A percentile compares a stretch with the other conserved stretches of the same genome.
phyloP scores from a whole-genome alignment of 2,888 invertebrate species.

The Leptinotarsa haldemani region DNA sequence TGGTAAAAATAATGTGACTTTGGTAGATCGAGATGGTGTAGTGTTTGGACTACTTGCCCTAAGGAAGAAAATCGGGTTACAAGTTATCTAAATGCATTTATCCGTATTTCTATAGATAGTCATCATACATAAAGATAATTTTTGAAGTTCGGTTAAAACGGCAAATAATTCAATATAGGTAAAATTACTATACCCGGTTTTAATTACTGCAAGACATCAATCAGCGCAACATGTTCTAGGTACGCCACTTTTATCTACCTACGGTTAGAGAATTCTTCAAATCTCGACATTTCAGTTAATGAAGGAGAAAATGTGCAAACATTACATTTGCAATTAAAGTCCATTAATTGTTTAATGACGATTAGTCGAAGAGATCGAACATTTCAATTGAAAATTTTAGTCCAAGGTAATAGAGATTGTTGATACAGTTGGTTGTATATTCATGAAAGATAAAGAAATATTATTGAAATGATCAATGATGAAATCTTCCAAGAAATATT shows the following conservation, averaged over 20 bases:
- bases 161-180: background rate
- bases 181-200: background rate
- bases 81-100: too few species aligned
- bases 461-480: too few species aligned
- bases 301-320: constrained; percentile 10
- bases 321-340: constrained; percentile 1
- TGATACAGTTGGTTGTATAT: too few species aligned
- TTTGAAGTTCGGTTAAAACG: too few species aligned
- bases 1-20: too few species aligned
- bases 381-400: constrained; percentile 1
- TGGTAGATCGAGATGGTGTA: too few species aligned
- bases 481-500: too few species aligned
- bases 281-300: constrained; percentile 6
- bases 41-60: too few species aligned
- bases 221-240: background rate
- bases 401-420: constrained; percentile 1
- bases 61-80: too few species aligned
- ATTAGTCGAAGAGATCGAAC: background rate
- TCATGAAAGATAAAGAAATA: too few species aligned
- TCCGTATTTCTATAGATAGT: too few species aligned
- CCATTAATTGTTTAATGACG: background rate
- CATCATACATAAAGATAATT: too few species aligned
- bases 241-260: background rate
- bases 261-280: background rate
- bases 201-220: background rate